These are phyloP conservation scores for Cataglyphis altisquamis DNA, from an alignment of 2,888 invertebrate species.

Conservation along the genomic window DNA sequence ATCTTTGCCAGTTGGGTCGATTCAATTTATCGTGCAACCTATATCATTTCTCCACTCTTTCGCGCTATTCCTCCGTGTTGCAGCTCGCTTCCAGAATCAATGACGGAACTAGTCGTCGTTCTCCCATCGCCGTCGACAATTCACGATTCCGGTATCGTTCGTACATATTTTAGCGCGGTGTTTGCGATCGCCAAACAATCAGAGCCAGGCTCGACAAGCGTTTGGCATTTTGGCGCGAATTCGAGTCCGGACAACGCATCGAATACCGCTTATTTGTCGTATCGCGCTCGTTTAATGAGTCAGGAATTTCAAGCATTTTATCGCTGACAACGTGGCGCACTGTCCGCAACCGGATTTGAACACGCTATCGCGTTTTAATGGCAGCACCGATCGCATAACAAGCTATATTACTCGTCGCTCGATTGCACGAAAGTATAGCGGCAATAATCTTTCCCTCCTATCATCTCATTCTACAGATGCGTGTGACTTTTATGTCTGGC, in stretches of 20 bases:
- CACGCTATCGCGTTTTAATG: conserved; percentile 71
- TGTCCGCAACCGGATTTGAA: conserved; percentile 62
- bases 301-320: conserved; percentile 74
- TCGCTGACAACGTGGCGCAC: conserved; percentile 50
- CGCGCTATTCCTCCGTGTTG: conserved; percentile 9
- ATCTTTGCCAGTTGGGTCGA: conserved; percentile 34
- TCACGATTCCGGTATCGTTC: conserved; percentile 65
- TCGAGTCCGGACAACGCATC: conserved; percentile 39
- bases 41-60: conserved; percentile 33
- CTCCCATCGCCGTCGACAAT: conserved; percentile 35
- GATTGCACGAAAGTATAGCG: conserved; percentile 29
- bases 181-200: conserved; percentile 77
- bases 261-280: conserved; percentile 72
- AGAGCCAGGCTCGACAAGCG: conserved; percentile 66
- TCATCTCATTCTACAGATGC: not conserved
- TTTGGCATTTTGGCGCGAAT: conserved; percentile 43
- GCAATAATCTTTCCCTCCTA: not conserved
- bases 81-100: conserved; percentile 53
- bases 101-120: conserved; percentile 47
- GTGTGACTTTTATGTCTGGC: conserved; percentile 9
- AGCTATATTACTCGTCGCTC: conserved; percentile 28
- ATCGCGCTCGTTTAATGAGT: conserved; percentile 74
- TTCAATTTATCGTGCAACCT: conserved; percentile 54
- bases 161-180: conserved; percentile 75
- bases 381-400: conserved; percentile 43